These are phyloP conservation scores for Oplegnathus fasciatus DNA, from an alignment of 2,113 vertebrate genomes.

Conservation along the genomic window DNA sequence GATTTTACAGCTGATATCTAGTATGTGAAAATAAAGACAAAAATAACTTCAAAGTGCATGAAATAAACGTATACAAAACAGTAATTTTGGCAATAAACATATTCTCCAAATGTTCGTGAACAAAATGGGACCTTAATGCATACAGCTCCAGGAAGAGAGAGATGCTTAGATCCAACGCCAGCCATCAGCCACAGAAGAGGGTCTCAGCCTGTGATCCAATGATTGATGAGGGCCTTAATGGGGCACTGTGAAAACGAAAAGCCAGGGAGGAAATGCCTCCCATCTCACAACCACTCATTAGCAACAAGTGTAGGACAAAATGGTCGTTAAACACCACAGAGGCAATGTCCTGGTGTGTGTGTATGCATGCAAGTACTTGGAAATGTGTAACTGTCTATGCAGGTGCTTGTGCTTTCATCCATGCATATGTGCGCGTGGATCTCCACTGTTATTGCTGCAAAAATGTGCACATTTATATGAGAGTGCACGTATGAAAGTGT, in stretches of 20 bases:
- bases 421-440: slow-evolving; percentile 3
- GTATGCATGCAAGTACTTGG: neutral
- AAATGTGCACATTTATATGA: slow-evolving; percentile 26
- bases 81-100: slow-evolving; percentile 20
- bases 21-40: neutral
- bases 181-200: slow-evolving; percentile 37
- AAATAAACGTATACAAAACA: neutral
- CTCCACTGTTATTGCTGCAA: slow-evolving; percentile 31
- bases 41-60: neutral
- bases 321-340: slow-evolving; percentile 33
- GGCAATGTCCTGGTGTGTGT: slow-evolving; percentile 2
- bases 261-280: slow-evolving; percentile 71
- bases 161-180: slow-evolving; percentile 42
- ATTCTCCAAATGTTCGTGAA: slow-evolving; percentile 28
- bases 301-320: slow-evolving; percentile 65
- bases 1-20: neutral
- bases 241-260: slow-evolving; percentile 52
- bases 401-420: neutral
- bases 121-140: slow-evolving; percentile 46
- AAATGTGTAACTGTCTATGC: neutral
- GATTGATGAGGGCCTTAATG: slow-evolving; percentile 76
- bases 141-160: slow-evolving; percentile 55
- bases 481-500: slow-evolving; percentile 40
- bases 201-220: slow-evolving; percentile 55
- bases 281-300: slow-evolving; percentile 70